Base-by-base conservation (phyloP, 2,113 vertebrate species). In the Notothenia coriiceps region DNA sequence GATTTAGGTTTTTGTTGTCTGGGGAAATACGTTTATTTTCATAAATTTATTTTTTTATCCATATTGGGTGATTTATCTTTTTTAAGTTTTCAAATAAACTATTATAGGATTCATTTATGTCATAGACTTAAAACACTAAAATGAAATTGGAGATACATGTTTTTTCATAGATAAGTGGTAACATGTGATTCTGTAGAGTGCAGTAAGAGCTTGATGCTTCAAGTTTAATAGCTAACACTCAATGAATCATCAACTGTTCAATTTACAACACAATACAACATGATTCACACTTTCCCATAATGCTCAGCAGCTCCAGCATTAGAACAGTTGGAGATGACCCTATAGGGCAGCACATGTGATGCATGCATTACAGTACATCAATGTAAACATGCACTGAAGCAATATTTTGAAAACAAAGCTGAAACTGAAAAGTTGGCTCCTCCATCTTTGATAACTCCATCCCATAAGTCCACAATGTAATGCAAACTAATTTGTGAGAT, bases 241-340 rank as follows among this genome's bases (percentile, higher is more conserved):
- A 50, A 35, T 63, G 1, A 75, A 59, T 67, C 40, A 20, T 17
- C 1, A 47, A 35, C n/a, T 12, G 46, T 62, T 69, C 15, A 25
- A 14, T 56, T 10, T 25, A 44, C 52, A 25, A 50, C 61, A 25
- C 67, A 64, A 49, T 9, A 4, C 17, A 50, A 1, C 0, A 10
- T 29, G 49, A 5, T 29, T 74, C 35, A 51, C 49, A 63, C 47
- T 54, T 44, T 54, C 20, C 35, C 60, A 54, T 3, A 25, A 63
- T 52, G 59, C 59, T 73, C 13, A 74, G 60, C 71, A n/a, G 47
- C 71, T 51, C 33, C 13, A 51, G 47, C 18, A 43, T 3, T 10
- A 14, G 6, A 55, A n/a, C 29, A 57, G 51, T 14, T 25, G 43
- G 17, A 46, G 6, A 66, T 20, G 52, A 40, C 7, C 15, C 35